Evolutionary conservation across 2,888 invertebrate species (phyloP).

Genomic region (Mesorhabditis belari): DNA sequence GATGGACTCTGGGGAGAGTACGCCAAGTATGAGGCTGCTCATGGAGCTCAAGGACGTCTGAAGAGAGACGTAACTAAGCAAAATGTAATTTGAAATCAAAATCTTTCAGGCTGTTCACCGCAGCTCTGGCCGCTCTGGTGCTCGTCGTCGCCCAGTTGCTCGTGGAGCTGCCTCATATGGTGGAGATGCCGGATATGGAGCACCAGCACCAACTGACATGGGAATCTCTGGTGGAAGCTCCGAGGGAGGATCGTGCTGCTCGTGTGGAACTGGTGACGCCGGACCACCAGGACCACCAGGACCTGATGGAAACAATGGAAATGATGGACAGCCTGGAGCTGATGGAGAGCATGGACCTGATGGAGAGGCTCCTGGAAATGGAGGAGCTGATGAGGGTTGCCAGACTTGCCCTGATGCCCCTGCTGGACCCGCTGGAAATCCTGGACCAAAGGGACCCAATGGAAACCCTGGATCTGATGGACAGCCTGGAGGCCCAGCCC

Average conservation of each 20-base stretch:
- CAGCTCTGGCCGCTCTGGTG: neutral
- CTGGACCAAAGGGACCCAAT: slow-evolving; percentile 23
- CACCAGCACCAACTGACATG: neutral
- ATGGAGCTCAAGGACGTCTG: neutral
- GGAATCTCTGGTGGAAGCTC: neutral
- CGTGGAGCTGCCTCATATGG: neutral
- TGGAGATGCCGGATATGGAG: neutral
- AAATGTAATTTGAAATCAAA: neutral
- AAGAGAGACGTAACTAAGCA: neutral
- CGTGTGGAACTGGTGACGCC: slow-evolving; percentile 35
- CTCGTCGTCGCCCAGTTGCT: neutral
- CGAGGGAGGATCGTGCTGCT: slow-evolving; percentile 32
- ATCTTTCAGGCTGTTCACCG: neutral
- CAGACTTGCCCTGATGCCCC: slow-evolving; percentile 20
- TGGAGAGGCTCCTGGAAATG: slow-evolving; percentile 28
- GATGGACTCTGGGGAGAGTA: slow-evolving; percentile 37
- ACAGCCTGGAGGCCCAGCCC: slow-evolving; percentile 2
- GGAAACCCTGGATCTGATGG: slow-evolving; percentile 24
- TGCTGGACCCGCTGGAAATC: slow-evolving; percentile 3
- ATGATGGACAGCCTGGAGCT: slow-evolving; percentile 36
- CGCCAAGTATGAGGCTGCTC: slow-evolving; percentile 10
- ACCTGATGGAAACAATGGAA: slow-evolving; percentile 36
- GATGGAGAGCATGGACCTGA: slow-evolving; percentile 40
- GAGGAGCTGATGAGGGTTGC: slow-evolving; percentile 15
- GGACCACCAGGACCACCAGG: slow-evolving; percentile 44